Evolutionary conservation across 2,888 invertebrate genomes (phyloP).

Genomic region (Hemistola chrysoprasaria): DNA sequence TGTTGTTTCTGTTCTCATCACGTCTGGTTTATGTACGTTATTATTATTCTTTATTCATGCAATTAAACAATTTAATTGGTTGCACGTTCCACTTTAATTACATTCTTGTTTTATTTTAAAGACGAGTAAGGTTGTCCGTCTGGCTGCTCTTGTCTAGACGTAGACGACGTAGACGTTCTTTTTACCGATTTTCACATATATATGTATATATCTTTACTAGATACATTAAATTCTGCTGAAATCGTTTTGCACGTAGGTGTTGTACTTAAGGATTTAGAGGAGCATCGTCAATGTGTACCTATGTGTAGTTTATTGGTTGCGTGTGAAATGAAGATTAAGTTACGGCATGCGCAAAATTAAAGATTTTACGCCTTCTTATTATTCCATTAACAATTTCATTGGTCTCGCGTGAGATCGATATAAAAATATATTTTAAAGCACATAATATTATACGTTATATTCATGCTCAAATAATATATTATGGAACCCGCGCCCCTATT

Average conservation of each 20-base stretch:
- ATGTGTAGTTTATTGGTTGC: slow-evolving; percentile 40
- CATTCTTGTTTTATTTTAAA: slow-evolving; percentile 12
- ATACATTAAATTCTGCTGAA: too few relatives aligned
- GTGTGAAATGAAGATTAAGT: slow-evolving; percentile 49
- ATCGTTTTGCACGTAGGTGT: too few relatives aligned
- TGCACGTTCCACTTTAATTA: slow-evolving; percentile 8
- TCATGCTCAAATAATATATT: slow-evolving; percentile 33
- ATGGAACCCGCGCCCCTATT: too few relatives aligned
- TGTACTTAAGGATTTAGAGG: too few relatives aligned
- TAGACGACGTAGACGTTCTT: slow-evolving; percentile 3
- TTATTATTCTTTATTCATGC: not conserved
- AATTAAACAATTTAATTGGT: slow-evolving; percentile 19
- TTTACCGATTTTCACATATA: too few relatives aligned
- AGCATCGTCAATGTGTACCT: slow-evolving; percentile 14
- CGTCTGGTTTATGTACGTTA: slow-evolving; percentile 2
- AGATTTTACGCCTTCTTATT: slow-evolving; percentile 58
- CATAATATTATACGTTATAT: slow-evolving; percentile 17
- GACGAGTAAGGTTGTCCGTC: slow-evolving; percentile 8
- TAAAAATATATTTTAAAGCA: slow-evolving; percentile 22
- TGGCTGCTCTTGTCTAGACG: slow-evolving; percentile 21
- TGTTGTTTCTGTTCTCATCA: slow-evolving; percentile 2
- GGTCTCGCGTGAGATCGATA: slow-evolving; percentile 36
- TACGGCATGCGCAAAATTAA: slow-evolving; percentile 64
- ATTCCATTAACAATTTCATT: slow-evolving; percentile 44
- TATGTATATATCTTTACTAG: too few relatives aligned